Percentiles rank a stretch among this genome's conserved stretches.
Evolutionary conservation across 2,888 invertebrate species (phyloP).

Genomic region (Hirtodrosophila trivittata): DNA sequence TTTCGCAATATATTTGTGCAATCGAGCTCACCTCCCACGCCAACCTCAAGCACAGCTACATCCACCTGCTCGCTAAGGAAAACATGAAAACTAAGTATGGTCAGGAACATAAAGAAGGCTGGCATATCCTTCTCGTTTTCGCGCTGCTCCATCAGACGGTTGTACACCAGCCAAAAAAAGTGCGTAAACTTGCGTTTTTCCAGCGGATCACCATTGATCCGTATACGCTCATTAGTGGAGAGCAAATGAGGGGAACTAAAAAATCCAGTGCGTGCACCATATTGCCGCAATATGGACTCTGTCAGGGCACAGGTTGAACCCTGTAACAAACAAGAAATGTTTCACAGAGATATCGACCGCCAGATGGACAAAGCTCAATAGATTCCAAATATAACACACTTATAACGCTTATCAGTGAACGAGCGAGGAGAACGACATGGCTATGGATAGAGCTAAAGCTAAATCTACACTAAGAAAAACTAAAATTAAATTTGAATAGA

Average conservation of each 20-base stretch:
- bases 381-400: background rate
- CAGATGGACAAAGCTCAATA: slow-evolving; percentile 10
- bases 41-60: slow-evolving; percentile 97
- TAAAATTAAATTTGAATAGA: no score
- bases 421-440: slow-evolving; percentile 9
- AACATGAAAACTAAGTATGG: slow-evolving; percentile 94
- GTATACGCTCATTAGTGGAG: slow-evolving; percentile 95
- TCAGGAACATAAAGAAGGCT: slow-evolving; percentile 96
- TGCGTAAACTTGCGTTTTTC: slow-evolving; percentile 89
- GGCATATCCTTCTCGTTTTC: slow-evolving; percentile 90
- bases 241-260: slow-evolving; percentile 98
- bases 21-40: slow-evolving; percentile 97
- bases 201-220: slow-evolving; percentile 93
- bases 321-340: slow-evolving; percentile 77
- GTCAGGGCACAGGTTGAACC: slow-evolving; percentile 97
- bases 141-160: slow-evolving; percentile 85
- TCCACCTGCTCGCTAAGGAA: slow-evolving; percentile 94
- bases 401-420: slow-evolving; percentile 25
- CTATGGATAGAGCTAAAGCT: slow-evolving; percentile 4
- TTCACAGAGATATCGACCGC: slow-evolving; percentile 4
- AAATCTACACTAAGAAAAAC: background rate
- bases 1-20: slow-evolving; percentile 95
- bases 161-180: slow-evolving; percentile 93
- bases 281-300: slow-evolving; percentile 93
- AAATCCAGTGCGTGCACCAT: slow-evolving; percentile 95